Evolutionary conservation across 2,888 invertebrate genomes (phyloP), one percentile per base, ranked within the genome.

Genomic region (Tetanocera ferruginea): DNA sequence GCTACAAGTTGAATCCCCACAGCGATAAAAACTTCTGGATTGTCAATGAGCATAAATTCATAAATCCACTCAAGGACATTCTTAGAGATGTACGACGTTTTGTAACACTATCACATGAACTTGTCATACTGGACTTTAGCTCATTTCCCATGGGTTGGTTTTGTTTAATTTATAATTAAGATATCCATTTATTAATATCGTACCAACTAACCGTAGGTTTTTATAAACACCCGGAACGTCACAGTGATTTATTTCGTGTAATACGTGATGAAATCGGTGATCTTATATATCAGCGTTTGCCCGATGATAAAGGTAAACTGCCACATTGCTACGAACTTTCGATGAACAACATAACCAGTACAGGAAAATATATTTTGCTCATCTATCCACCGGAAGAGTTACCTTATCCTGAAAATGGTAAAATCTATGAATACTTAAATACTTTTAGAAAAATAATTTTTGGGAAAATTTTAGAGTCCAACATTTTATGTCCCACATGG

Each of bases 51-150:
- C 88, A 88, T 64, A 87, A 87, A 84, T 84, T 86, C 17, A 85
- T 96, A 78, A 92, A 93, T 84, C 94, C 94, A 73, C 89, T 96
- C 69, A 87, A 91, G 8, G 92, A 92, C 0, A 89, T 95, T 43
- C 89, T 95, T n/a, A 91, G 91, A 82, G 93, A 95, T 88, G 92
- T 96, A 17, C 92, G 92, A 83, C 91, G 91, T 62, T 96, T 96
- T 88, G 89, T 95, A 62, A 91, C 93, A 83, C 88, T 90, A 55
- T 93, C 95, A 0, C 91, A 92, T 79, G 96, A 96, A 91, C 90
- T 96, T 49, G 91, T 96, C 11, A 93, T 97, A 79, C 88, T 97
- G 70, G 96, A 97, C 85, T 94, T 97, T 66, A 96, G 96, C 84
- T 93, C 95, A 79, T 96, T 96, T 88, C 95, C 95, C 0, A 85